phyloP scores from a whole-genome alignment of 2,113 vertebrate species.

The Globicephala melas region DNA sequence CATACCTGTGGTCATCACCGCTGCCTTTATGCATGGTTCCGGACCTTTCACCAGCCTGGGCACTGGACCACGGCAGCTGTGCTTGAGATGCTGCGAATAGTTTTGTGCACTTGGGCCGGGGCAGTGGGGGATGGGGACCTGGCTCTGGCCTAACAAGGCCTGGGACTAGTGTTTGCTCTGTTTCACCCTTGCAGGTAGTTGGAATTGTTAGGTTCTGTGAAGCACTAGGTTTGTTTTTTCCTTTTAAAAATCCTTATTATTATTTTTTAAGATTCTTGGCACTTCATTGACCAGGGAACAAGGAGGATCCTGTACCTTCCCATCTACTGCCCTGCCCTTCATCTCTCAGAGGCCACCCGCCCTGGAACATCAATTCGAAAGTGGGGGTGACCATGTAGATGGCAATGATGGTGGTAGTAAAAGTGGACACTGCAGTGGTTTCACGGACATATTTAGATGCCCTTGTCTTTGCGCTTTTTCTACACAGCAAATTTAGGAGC shows the following conservation, averaged over 20 bases:
- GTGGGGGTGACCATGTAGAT: neutral
- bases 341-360: neutral
- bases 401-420: neutral
- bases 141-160: neutral
- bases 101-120: neutral
- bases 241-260: neutral
- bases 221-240: neutral
- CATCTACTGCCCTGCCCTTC: neutral
- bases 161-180: neutral
- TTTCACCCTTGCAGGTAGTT: neutral
- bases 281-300: neutral
- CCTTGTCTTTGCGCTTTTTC: slow-evolving; percentile 9
- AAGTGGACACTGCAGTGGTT: neutral
- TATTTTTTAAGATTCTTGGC: neutral
- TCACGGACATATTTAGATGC: neutral
- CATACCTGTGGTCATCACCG: neutral
- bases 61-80: neutral
- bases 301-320: neutral
- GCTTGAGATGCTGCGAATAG: neutral
- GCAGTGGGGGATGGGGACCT: fast-evolving
- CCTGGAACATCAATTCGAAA: neutral
- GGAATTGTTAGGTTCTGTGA: neutral
- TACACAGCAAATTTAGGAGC: neutral
- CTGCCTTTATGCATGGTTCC: neutral
- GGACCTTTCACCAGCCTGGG: neutral